These are phyloP conservation scores for Himalopsyche tibetana DNA, from an alignment of 2,888 invertebrate species.

Conservation along the genomic window DNA sequence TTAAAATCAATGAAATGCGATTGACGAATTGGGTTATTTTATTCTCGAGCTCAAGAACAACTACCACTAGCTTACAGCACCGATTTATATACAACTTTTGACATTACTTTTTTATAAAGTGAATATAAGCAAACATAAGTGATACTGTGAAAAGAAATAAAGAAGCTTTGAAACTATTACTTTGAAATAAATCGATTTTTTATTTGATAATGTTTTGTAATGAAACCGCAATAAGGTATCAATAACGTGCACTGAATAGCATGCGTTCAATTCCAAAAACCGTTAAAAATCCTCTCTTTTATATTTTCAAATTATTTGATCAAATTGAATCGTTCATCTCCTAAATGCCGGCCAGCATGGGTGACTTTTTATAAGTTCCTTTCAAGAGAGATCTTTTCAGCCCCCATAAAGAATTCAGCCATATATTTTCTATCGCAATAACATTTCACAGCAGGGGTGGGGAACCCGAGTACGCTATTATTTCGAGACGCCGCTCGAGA, in stretches of 20 bases:
- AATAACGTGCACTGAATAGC: not conserved
- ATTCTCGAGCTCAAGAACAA: no score
- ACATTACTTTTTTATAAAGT: no score
- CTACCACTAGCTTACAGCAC: no score
- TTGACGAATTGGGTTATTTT: no score
- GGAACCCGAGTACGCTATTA: not conserved
- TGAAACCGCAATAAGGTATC: slow-evolving; percentile 9
- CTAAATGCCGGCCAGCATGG: not conserved
- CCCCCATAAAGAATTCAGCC: slow-evolving; percentile 1
- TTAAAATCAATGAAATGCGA: no score
- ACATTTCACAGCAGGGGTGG: slow-evolving; percentile 20
- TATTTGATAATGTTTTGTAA: not conserved
- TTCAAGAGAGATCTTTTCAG: not conserved
- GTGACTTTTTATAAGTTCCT: slow-evolving; percentile 29
- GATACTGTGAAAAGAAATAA: not conserved
- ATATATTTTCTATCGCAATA: slow-evolving; percentile 19
- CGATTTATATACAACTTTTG: no score
- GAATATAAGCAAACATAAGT: no score
- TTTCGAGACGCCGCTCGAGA: slow-evolving; percentile 11
- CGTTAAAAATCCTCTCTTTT: slow-evolving; percentile 17
- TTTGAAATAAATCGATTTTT: not conserved
- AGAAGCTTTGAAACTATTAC: not conserved
- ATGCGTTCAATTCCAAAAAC: slow-evolving; percentile 22
- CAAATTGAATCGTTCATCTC: slow-evolving; percentile 34
- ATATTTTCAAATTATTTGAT: slow-evolving; percentile 13